These are phyloP conservation scores for Protobothrops mucrosquamatus DNA, from an alignment of 2,113 vertebrate genomes.

Conservation along the genomic window DNA sequence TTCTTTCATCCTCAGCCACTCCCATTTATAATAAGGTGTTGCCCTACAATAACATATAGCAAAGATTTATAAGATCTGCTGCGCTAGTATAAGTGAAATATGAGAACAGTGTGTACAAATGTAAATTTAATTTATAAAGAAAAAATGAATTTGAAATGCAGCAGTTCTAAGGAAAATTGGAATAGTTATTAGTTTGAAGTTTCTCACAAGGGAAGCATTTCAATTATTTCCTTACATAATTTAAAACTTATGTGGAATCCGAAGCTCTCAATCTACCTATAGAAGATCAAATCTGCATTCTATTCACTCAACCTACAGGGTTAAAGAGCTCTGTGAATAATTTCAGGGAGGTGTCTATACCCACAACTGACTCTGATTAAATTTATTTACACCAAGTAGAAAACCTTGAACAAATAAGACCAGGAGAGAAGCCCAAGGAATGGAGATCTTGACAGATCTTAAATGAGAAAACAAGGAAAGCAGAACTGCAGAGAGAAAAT, in stretches of 20 bases:
- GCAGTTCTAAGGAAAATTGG: neutral
- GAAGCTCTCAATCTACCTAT: neutral
- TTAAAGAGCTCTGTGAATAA: conserved; percentile 38
- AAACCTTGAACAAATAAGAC: neutral
- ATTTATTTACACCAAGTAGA: neutral
- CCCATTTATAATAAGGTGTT: neutral
- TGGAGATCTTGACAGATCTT: conserved; percentile 26
- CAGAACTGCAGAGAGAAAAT: neutral
- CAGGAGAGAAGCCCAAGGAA: neutral
- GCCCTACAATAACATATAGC: neutral
- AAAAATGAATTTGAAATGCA: neutral
- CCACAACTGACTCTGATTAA: neutral
- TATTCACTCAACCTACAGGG: conserved; percentile 2
- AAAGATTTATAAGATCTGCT: neutral
- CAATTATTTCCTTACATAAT: neutral
- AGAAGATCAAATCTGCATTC: conserved; percentile 31
- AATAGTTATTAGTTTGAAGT: neutral
- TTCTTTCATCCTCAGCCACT: neutral
- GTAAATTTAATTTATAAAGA: neutral
- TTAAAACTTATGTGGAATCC: neutral
- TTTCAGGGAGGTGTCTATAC: conserved; percentile 32
- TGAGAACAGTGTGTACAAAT: neutral
- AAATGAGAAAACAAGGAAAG: conserved; percentile 16
- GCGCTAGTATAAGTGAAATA: neutral
- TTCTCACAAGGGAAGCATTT: neutral